Base-by-base conservation (phyloP, 2,888 invertebrate species). In the Prosapia bicincta region DNA sequence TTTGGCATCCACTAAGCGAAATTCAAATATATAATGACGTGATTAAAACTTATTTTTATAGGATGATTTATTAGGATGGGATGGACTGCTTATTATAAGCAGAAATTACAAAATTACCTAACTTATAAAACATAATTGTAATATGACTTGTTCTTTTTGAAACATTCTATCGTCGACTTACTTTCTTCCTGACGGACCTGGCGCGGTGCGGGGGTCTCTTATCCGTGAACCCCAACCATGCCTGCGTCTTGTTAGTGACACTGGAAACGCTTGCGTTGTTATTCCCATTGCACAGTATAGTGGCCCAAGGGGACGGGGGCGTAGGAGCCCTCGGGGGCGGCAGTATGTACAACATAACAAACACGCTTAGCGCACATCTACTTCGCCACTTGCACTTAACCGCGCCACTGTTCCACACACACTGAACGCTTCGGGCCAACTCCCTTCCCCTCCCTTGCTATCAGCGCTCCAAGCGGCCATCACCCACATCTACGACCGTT, bases 271-370 rank as follows among this genome's bases (percentile, higher is more conserved):
- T 20, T 86, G 86, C 79, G 85, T 85, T 71, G 86, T 85, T 66
- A 85, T 85, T 80, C 86, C 84, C 69, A 15, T 26, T 26, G 43
- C 69, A 69, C 23, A 69, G 69, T 43, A 74, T 74, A 23, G 74
- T 54, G 30, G 74, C 65, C 74, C 74, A 74, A n/a, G 74, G 74
- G 30, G 69, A 69, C n/a, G 74, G 80, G 76, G 75, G 79, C 71
- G 69, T 65, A 3, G 74, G 74, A 13, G 73, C 73, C 25, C 73
- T 73, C 71, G 87, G 86, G 66, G 88, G 87, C 78, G 88, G 87
- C 80, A 87, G 81, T 80, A 87, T 85, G 82, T 87, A 87, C 82
- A 88, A 84, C 86, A 88, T 86, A 73, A 20, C 13, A 2, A 54
- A 43, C 74, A 74, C 69, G 65, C 20, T 43, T n/a, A 25, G 3